phyloP scores from a whole-genome alignment of 1,140 invertebrate genomes.

The Parasteatoda tepidariorum region DNA sequence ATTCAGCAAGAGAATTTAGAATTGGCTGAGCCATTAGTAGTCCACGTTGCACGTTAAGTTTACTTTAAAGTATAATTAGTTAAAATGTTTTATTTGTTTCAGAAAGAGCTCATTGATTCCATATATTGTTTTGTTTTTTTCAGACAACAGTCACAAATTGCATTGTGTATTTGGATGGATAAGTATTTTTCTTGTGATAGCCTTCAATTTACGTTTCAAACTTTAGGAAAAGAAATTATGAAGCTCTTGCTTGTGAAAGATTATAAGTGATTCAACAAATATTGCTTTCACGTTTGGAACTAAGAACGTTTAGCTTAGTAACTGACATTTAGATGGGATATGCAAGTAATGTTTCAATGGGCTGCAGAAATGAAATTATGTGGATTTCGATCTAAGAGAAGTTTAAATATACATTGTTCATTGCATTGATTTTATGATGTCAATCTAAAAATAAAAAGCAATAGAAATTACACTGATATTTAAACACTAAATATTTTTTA shows the following conservation, averaged over 20 bases:
- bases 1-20: not conserved
- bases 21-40: not conserved
- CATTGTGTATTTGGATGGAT: conserved; percentile 5
- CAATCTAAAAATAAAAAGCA: no score
- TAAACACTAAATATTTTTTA: no score
- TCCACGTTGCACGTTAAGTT: no score
- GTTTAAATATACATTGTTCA: no score
- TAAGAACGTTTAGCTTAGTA: conserved; percentile 35
- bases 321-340: not conserved
- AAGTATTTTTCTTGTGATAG: conserved; percentile 22
- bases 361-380: not conserved
- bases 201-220: not conserved
- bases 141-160: not conserved
- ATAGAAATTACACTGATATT: no score
- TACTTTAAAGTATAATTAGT: no score
- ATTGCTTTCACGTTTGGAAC: not conserved
- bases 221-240: conserved; percentile 7
- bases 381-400: not conserved
- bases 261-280: not conserved
- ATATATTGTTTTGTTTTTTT: not conserved
- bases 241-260: not conserved
- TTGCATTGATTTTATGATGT: no score
- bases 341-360: not conserved
- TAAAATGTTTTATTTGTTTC: not conserved
- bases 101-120: not conserved